Evolutionary conservation across 2,113 vertebrate species (phyloP), one percentile per base, ranked within the genome.

Genomic region (Pica pica): DNA sequence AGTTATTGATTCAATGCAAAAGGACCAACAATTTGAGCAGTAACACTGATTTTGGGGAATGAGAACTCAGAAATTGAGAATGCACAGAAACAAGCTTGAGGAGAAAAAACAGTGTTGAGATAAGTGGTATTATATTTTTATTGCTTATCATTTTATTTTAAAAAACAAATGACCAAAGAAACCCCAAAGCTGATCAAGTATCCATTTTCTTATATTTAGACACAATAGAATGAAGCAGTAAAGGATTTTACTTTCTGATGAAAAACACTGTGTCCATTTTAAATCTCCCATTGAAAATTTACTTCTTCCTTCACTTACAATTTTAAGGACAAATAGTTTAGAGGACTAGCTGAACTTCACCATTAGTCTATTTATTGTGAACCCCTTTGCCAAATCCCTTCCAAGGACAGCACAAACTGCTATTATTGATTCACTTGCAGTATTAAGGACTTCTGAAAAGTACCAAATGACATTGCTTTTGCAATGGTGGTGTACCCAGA

Each of bases 1-100:
- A 77, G 31, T 83, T 93, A 96, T 94, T 78, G 86, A 96, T 95
- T 87, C 37, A 22, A 56, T 65, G 27, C 64, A 91, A 57, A 17
- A 86, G 47, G 20, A 90, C 18, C 33, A 87, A 78, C 39, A 30
- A 87, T 60, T 82, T 74, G 14, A 76, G 39, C n/a, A 42, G 46
- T 67, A 87, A 60, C 30, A 59, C 9, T 65, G 73, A 79, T 87
- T 71, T 71, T 49, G 15, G 8, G 6, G 13, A 87, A 7, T 11
- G 1, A 55, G 10, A 52, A 44, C 41, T 71, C 42, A 44, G 47
- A 93, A 77, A 47, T 6, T 78, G 33, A 60, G 15, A 68, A 20
- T 16, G 12, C 22, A 80, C 13, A 69, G 57, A 83, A 90, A 77
- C 3, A 56, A 60, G 31, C 19, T 60, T 2, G 1, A 53, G 31